Percentiles rank a stretch among this genome's conserved stretches.
phyloP scores from a whole-genome alignment of 2,113 vertebrate species.

The Theristicus caerulescens region DNA sequence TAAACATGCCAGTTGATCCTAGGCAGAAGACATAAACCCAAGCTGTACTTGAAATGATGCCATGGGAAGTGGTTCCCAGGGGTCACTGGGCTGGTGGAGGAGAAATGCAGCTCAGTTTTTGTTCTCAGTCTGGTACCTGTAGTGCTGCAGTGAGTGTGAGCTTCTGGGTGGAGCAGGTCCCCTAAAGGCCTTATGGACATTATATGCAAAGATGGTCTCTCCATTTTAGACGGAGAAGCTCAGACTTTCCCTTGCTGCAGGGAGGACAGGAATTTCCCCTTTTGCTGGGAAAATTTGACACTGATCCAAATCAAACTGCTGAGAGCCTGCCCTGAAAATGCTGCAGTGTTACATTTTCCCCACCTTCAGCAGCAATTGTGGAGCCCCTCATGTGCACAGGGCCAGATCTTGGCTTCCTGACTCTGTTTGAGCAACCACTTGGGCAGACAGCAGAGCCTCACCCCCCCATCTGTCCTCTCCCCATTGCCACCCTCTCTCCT shows the following conservation, averaged over 20 bases:
- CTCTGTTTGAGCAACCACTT: neutral
- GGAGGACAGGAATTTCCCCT: neutral
- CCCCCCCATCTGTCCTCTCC: neutral
- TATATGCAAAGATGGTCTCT: neutral
- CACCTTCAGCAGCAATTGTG: neutral
- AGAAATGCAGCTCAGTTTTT: neutral
- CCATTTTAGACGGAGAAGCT: neutral
- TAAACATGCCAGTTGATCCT: neutral
- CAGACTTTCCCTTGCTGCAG: neutral
- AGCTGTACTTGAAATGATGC: neutral
- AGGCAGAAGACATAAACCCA: neutral
- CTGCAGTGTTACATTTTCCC: neutral
- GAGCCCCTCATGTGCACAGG: neutral
- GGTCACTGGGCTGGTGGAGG: accelerated
- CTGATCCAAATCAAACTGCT: neutral
- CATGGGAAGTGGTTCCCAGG: neutral
- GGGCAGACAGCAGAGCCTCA: neutral
- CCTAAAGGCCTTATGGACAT: neutral
- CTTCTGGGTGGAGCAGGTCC: neutral
- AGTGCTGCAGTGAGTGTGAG: neutral
- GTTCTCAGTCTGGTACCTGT: neutral
- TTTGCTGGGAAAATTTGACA: neutral
- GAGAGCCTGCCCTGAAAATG: neutral
- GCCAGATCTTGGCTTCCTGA: neutral
- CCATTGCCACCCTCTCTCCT: neutral